phyloP scores from a whole-genome alignment of 2,888 invertebrate species.

The Cheilosia variabilis region DNA sequence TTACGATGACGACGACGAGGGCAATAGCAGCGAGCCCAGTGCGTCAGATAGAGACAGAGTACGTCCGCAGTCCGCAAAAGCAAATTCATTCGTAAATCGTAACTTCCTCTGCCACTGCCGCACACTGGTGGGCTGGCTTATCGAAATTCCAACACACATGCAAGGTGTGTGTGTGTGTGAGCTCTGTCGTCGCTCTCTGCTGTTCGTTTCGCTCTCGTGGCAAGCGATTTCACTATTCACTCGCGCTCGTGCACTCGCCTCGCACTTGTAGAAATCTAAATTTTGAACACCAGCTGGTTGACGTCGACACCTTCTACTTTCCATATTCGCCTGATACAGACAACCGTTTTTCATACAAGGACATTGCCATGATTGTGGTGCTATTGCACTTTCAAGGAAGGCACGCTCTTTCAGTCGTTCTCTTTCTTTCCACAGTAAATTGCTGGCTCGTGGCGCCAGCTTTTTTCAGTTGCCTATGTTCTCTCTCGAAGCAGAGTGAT shows the following conservation, averaged over 20 bases:
- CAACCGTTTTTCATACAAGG: conserved; percentile 84
- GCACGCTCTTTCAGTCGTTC: conserved; percentile 6
- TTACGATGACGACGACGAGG: conserved; percentile 18
- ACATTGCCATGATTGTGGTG: conserved; percentile 81
- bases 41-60: conserved; percentile 23
- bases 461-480: neutral
- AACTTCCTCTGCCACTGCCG: neutral
- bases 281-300: neutral
- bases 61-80: neutral
- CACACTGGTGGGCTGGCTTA: conserved; percentile 41
- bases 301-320: conserved; percentile 37
- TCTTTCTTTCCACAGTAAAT: conserved; percentile 14
- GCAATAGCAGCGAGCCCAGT: conserved; percentile 5
- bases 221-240: no score
- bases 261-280: neutral
- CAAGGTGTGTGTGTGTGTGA: neutral
- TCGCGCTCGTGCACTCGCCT: neutral
- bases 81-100: neutral
- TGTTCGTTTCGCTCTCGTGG: neutral
- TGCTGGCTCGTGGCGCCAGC: conserved; percentile 46
- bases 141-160: neutral
- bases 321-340: conserved; percentile 80
- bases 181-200: neutral
- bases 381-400: conserved; percentile 30
- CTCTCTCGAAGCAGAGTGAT: neutral